Conservation (phyloP, 2,113 vertebrate genomes). For the Saccopteryx bilineata region DNA sequence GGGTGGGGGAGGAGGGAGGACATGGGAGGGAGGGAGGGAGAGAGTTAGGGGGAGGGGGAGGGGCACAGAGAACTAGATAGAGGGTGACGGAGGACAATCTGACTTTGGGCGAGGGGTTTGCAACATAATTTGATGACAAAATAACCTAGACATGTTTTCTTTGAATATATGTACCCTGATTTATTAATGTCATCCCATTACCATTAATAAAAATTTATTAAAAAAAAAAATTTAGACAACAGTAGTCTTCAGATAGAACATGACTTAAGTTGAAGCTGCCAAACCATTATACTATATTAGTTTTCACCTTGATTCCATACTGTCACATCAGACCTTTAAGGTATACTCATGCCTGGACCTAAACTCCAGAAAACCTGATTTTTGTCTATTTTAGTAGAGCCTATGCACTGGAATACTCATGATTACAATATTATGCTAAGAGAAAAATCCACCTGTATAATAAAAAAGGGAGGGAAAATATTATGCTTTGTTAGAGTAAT, state of each 20-base stretch:
- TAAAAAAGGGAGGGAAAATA: background rate
- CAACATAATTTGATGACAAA: too few relatives aligned
- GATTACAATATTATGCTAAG: background rate
- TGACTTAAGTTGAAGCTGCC: background rate
- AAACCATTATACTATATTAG: background rate
- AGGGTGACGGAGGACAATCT: too few relatives aligned
- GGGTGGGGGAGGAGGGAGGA: too few relatives aligned
- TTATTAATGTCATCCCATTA: too few relatives aligned
- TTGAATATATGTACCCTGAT: too few relatives aligned
- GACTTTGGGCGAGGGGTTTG: too few relatives aligned
- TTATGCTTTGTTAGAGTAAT: background rate
- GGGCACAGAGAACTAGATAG: too few relatives aligned
- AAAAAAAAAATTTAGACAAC: background rate
- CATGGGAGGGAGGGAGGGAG: too few relatives aligned
- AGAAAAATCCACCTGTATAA: background rate
- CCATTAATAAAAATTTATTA: too few relatives aligned
- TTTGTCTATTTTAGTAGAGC: background rate
- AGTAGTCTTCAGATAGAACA: background rate
- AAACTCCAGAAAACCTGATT: background rate
- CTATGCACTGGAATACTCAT: background rate
- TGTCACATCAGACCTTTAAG: background rate
- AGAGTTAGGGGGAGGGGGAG: too few relatives aligned
- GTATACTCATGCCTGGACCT: rapidly evolving
- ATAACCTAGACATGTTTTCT: too few relatives aligned
- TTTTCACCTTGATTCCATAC: background rate